Evolutionary conservation across 2,888 invertebrate species (phyloP).

Genomic region (Empis livida): DNA sequence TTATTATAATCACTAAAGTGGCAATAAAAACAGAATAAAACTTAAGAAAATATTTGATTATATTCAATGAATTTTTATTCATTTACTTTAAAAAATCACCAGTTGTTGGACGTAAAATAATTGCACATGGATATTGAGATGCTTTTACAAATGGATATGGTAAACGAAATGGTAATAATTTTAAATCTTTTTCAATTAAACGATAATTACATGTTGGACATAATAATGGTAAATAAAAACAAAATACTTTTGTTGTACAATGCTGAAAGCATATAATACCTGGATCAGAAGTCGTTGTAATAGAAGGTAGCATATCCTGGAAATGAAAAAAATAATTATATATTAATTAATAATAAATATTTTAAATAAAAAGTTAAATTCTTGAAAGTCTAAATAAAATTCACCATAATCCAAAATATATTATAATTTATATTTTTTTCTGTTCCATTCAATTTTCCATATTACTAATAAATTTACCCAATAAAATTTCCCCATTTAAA

Average conservation of each 20-base stretch:
- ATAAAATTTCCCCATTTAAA: background rate
- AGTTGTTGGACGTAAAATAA: constrained; percentile 75
- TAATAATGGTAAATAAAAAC: constrained; percentile 58
- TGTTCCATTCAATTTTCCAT: too few relatives aligned
- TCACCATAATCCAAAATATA: too few relatives aligned
- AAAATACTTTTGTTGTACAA: constrained; percentile 71
- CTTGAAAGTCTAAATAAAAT: too few relatives aligned
- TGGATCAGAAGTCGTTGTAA: constrained; percentile 44
- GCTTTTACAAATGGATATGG: constrained; percentile 81
- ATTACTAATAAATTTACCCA: background rate
- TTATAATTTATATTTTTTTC: too few relatives aligned
- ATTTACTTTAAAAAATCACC: constrained; percentile 80
- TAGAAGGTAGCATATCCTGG: constrained; percentile 20
- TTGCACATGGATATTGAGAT: constrained; percentile 62
- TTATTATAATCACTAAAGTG: constrained; percentile 63
- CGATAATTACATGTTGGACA: constrained; percentile 68
- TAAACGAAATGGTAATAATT: constrained; percentile 66
- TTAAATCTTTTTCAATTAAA: constrained; percentile 40
- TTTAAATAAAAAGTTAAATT: background rate
- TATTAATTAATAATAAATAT: background rate
- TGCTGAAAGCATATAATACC: constrained; percentile 86
- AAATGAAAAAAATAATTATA: constrained; percentile 10
- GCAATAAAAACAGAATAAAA: constrained; percentile 6
- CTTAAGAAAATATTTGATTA: background rate
- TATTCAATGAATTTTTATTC: background rate